Percentiles rank a stretch among this genome's conserved stretches.
Conservation (phyloP, 1,140 invertebrate genomes). For the Nephila pilipes region DNA sequence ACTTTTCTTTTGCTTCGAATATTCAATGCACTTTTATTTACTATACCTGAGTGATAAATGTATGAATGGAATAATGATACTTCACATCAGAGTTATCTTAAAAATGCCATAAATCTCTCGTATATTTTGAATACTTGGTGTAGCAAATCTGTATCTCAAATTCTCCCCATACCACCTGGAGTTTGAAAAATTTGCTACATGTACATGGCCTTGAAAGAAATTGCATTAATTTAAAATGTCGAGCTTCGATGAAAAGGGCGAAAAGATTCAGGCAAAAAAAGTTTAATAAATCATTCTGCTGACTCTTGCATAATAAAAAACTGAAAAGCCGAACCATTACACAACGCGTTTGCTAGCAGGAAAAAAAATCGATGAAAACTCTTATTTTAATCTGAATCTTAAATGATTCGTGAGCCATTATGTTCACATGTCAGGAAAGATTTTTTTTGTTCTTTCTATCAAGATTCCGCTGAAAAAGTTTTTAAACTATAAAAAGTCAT, state of each 20-base stretch:
- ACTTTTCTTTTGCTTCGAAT: too few species aligned
- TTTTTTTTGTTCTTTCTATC: background rate
- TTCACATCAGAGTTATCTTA: background rate
- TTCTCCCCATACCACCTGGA: background rate
- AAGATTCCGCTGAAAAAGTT: background rate
- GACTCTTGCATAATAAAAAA: conserved; percentile 7
- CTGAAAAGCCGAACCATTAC: background rate
- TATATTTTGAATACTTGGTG: background rate
- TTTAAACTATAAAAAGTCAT: background rate
- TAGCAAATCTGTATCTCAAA: background rate
- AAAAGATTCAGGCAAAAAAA: background rate
- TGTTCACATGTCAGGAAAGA: conserved; percentile 30
- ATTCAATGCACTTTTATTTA: too few species aligned
- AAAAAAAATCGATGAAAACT: conserved; percentile 26
- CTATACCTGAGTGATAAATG: too few species aligned
- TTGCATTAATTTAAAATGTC: conserved; percentile 50
- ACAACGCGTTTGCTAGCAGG: background rate
- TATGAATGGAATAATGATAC: too few species aligned
- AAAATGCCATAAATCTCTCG: background rate
- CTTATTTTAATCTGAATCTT: conserved; percentile 54
- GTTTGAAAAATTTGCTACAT: background rate
- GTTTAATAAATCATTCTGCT: conserved; percentile 44
- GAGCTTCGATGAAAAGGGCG: background rate
- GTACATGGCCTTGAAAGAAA: conserved; percentile 44
- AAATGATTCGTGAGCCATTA: conserved; percentile 49